Conservation (phyloP, 2,888 invertebrate species). For the Mystacides longicornis region DNA sequence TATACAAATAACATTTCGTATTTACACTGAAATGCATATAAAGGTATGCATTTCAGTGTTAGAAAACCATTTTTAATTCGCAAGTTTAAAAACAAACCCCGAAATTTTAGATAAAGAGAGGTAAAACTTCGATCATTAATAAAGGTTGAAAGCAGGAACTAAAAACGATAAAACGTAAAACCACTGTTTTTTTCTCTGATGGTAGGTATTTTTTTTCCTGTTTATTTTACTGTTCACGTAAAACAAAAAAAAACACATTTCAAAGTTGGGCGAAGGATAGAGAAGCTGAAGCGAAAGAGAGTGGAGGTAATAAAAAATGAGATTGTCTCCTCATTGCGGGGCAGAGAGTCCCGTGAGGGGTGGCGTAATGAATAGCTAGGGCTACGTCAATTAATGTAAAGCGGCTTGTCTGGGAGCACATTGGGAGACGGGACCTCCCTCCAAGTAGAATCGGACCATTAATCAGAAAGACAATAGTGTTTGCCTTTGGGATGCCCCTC, state of each 20-base stretch:
- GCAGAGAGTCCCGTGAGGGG: not conserved
- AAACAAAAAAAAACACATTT: too few species aligned
- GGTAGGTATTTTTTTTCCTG: not conserved
- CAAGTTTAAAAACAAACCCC: too few species aligned
- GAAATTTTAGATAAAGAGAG: too few species aligned
- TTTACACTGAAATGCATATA: too few species aligned
- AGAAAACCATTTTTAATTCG: too few species aligned
- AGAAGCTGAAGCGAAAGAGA: not conserved
- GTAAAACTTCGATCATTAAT: too few species aligned
- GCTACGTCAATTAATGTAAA: conserved; percentile 1
- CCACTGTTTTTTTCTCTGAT: not conserved
- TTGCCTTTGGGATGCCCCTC: conserved; percentile 2
- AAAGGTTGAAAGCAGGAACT: too few species aligned
- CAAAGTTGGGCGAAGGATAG: not conserved
- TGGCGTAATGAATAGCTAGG: not conserved
- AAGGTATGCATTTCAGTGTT: too few species aligned
- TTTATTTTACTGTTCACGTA: too few species aligned
- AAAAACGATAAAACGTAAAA: not conserved
- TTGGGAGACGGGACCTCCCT: not conserved
- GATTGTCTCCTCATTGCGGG: conserved; percentile 1
- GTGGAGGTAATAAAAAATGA: not conserved
- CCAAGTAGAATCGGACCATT: not conserved
- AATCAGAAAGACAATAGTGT: not conserved
- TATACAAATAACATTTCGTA: too few species aligned
- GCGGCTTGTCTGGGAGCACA: conserved; percentile 1